A percentile compares a stretch with the other conserved stretches of the same genome.
phyloP scores from a whole-genome alignment of 2,888 invertebrate species.

The Pherbina coryleti region DNA sequence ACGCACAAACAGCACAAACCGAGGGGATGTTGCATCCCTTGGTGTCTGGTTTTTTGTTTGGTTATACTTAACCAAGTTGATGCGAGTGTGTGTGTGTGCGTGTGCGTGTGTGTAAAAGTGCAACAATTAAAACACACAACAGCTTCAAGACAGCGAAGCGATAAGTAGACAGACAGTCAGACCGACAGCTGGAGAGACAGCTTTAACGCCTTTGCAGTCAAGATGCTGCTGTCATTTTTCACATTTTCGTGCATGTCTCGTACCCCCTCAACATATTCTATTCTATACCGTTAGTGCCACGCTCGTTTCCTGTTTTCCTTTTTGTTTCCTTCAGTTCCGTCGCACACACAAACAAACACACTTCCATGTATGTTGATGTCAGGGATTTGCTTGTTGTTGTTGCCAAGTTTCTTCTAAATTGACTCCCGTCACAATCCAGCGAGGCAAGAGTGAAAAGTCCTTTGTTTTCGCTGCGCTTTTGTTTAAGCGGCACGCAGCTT shows the following conservation, averaged over 20 bases:
- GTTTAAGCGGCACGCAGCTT: background rate
- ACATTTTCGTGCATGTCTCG: too few relatives aligned
- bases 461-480: background rate
- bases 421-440: background rate
- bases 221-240: background rate
- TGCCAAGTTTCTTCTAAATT: background rate
- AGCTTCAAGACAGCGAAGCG: background rate
- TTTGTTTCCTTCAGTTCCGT: too few relatives aligned
- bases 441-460: background rate
- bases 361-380: background rate
- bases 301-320: too few relatives aligned
- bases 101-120: background rate
- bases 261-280: too few relatives aligned
- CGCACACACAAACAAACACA: too few relatives aligned
- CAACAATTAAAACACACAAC: background rate
- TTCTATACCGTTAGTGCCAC: too few relatives aligned
- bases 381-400: background rate
- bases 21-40: too few relatives aligned
- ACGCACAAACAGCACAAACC: background rate
- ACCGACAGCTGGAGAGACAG: background rate
- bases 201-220: background rate
- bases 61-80: background rate
- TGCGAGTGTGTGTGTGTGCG: background rate
- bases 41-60: too few relatives aligned
- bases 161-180: conserved; percentile 2